Percentiles rank a stretch among this genome's conserved stretches.
phyloP scores from a whole-genome alignment of 2,888 invertebrate species.

The Diadegma fenestrale region DNA sequence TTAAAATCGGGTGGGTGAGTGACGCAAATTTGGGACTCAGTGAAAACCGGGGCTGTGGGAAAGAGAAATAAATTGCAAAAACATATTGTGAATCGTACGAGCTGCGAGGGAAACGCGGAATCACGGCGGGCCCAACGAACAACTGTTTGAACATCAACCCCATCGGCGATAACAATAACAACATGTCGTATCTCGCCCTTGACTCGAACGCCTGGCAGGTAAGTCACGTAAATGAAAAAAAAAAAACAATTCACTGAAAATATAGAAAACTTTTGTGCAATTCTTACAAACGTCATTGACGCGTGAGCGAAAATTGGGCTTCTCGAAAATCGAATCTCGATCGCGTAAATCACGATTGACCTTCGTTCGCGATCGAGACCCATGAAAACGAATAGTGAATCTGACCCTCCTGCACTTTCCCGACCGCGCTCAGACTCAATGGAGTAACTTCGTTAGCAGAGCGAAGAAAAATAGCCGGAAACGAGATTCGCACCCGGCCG shows the following conservation, averaged over 20 bases:
- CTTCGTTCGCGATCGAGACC: conserved; percentile 19
- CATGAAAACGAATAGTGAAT: conserved; percentile 1
- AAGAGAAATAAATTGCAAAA: not conserved
- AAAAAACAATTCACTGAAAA: not conserved
- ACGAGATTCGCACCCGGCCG: conserved; percentile 61
- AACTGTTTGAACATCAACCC: conserved; percentile 51
- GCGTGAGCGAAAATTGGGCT: too few relatives aligned
- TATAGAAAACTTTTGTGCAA: not conserved
- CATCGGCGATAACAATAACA: conserved; percentile 73
- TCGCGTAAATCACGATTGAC: not conserved
- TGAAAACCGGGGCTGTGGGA: not conserved
- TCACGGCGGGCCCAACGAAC: conserved; percentile 64
- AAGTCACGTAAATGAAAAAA: conserved; percentile 63
- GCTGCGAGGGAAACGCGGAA: conserved; percentile 36
- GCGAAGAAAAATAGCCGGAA: conserved; percentile 67
- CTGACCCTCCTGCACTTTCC: conserved; percentile 2
- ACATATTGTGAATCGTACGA: conserved; percentile 32
- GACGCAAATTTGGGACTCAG: conserved; percentile 7
- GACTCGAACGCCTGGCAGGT: conserved; percentile 86
- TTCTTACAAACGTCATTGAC: not conserved
- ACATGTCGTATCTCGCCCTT: conserved; percentile 85
- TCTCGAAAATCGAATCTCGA: not conserved
- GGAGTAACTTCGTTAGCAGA: conserved; percentile 62
- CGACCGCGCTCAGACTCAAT: conserved; percentile 37
- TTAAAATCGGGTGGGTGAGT: conserved; percentile 67